Conservation (phyloP, 1,140 invertebrate genomes). For the Oedothorax gibbosus region DNA sequence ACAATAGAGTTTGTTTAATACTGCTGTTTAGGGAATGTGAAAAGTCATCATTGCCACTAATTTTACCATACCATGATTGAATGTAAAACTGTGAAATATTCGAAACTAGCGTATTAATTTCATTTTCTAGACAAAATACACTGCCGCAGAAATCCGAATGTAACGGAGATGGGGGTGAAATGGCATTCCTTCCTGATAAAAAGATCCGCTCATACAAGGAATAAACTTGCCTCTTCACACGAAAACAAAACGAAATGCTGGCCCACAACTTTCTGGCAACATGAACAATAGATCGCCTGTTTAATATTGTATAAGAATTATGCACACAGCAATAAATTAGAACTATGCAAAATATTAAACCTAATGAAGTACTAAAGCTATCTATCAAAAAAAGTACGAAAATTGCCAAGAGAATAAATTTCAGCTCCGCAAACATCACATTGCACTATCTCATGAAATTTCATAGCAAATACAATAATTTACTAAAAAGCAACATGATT, state of each 20-base stretch:
- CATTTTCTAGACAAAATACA: slow-evolving; percentile 11
- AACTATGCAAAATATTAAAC: slow-evolving; percentile 15
- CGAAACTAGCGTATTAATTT: slow-evolving; percentile 40
- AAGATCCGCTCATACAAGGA: slow-evolving; percentile 12
- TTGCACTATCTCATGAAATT: slow-evolving; percentile 33
- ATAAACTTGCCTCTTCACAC: not conserved
- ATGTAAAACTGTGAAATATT: slow-evolving; percentile 51
- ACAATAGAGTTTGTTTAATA: slow-evolving; percentile 31
- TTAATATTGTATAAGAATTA: slow-evolving; percentile 13
- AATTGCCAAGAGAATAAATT: slow-evolving; percentile 37
- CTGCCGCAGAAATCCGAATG: slow-evolving; percentile 19
- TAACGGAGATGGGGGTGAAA: not conserved
- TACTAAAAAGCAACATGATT: not conserved
- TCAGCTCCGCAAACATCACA: slow-evolving; percentile 49
- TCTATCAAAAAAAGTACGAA: slow-evolving; percentile 33
- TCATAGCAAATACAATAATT: slow-evolving; percentile 21
- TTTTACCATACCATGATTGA: slow-evolving; percentile 46
- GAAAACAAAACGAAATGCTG: slow-evolving; percentile 5
- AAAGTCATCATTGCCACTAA: slow-evolving; percentile 42
- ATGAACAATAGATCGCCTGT: slow-evolving; percentile 9
- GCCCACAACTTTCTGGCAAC: slow-evolving; percentile 8
- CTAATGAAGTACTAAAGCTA: slow-evolving; percentile 37
- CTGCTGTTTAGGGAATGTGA: not conserved
- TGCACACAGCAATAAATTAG: slow-evolving; percentile 15
- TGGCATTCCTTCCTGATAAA: not conserved